phyloP scores from a whole-genome alignment of 2,888 invertebrate species.

The Hypolimnas misippus region DNA sequence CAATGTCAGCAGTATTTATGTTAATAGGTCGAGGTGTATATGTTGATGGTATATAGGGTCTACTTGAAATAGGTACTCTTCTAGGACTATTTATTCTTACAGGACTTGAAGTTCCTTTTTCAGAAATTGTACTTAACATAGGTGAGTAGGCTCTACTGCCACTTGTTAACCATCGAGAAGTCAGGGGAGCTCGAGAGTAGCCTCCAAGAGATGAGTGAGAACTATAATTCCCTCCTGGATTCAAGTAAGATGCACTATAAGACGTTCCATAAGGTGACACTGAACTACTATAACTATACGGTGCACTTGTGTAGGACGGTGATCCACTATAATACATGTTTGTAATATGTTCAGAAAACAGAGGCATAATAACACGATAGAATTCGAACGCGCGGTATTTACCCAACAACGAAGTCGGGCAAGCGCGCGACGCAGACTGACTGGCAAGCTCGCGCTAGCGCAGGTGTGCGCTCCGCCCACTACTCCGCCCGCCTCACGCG shows the following conservation, averaged over 20 bases:
- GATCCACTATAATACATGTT: slow-evolving; percentile 83
- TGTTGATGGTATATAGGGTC: slow-evolving; percentile 70
- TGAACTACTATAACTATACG: slow-evolving; percentile 76
- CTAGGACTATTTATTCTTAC: slow-evolving; percentile 74
- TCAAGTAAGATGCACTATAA: slow-evolving; percentile 80
- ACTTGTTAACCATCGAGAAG: slow-evolving; percentile 69
- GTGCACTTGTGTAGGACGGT: slow-evolving; percentile 77
- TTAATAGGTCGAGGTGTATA: slow-evolving; percentile 86
- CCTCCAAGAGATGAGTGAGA: slow-evolving; percentile 78
- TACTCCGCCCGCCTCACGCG: slow-evolving; percentile 50
- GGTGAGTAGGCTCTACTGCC: slow-evolving; percentile 86
- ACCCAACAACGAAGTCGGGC: slow-evolving; percentile 56
- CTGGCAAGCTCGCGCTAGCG: slow-evolving; percentile 42
- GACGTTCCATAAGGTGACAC: slow-evolving; percentile 65
- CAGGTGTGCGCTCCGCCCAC: slow-evolving; percentile 54
- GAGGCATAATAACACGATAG: slow-evolving; percentile 82
- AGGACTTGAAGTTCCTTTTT: slow-evolving; percentile 67
- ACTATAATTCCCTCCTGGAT: slow-evolving; percentile 75
- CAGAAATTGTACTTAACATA: slow-evolving; percentile 88
- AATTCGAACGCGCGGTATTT: slow-evolving; percentile 58
- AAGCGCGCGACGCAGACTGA: slow-evolving; percentile 50
- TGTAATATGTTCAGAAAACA: slow-evolving; percentile 87
- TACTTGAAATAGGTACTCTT: slow-evolving; percentile 78
- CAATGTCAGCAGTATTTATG: slow-evolving; percentile 93
- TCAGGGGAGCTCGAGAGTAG: slow-evolving; percentile 81